These are phyloP conservation scores for Neogobius melanostomus DNA, from an alignment of 2,113 vertebrate species.

Conservation along the genomic window DNA sequence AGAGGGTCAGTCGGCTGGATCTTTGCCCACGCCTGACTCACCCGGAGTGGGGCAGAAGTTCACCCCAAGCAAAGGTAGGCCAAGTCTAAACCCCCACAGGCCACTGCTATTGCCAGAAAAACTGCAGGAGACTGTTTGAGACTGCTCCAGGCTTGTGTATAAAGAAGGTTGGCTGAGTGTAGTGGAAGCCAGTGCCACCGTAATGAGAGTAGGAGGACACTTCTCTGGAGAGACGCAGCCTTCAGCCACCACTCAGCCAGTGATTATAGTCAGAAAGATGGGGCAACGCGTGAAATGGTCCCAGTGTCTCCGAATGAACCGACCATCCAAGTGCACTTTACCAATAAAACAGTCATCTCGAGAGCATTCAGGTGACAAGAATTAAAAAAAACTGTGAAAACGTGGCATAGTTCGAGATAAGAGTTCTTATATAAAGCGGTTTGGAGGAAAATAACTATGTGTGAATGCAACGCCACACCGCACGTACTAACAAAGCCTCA, in stretches of 20 bases:
- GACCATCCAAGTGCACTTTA: constrained; percentile 30
- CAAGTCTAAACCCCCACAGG: constrained; percentile 30
- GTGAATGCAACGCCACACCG: neutral
- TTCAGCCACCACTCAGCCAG: constrained; percentile 58
- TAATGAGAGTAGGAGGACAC: constrained; percentile 72
- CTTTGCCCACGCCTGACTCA: constrained; percentile 47
- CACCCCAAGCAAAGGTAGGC: constrained; percentile 38
- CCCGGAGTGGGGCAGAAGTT: constrained; percentile 30
- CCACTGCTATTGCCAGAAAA: constrained; percentile 34
- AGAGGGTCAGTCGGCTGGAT: constrained; percentile 49
- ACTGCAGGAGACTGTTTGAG: constrained; percentile 17
- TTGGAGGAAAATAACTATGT: neutral
- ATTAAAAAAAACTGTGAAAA: neutral
- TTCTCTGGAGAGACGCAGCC: constrained; percentile 62
- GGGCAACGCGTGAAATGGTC: constrained; percentile 37
- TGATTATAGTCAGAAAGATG: constrained; percentile 49
- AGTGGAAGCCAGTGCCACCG: constrained; percentile 30
- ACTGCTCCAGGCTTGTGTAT: constrained; percentile 34
- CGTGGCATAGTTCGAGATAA: neutral
- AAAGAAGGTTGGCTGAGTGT: constrained; percentile 41
- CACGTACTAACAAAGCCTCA: constrained; percentile 23
- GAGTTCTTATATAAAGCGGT: neutral
- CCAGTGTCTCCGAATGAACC: constrained; percentile 17
- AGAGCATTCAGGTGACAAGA: constrained; percentile 1
- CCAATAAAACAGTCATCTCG: constrained; percentile 22